Conservation (phyloP, 2,113 vertebrate species). For the Centrocercus urophasianus region DNA sequence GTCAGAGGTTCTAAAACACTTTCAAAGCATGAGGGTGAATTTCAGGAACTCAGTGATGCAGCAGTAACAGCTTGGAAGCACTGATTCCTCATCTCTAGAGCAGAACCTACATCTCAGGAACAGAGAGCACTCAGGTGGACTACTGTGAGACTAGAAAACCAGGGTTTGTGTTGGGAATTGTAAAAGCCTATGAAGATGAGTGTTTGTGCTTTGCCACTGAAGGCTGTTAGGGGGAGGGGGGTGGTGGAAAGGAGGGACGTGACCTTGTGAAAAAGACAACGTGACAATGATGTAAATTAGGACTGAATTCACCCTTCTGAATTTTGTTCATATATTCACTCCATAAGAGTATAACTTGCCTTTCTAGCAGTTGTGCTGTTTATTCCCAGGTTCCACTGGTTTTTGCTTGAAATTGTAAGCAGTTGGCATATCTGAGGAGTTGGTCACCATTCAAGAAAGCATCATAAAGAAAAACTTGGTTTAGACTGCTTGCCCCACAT, state of each 20-base stretch:
- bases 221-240: neutral
- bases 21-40: accelerated
- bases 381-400: neutral
- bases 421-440: accelerated
- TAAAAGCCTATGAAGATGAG: neutral
- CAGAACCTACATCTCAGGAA: neutral
- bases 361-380: neutral
- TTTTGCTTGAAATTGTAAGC: neutral
- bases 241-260: neutral
- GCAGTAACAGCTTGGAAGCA: neutral
- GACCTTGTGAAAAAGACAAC: neutral
- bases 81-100: neutral
- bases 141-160: neutral
- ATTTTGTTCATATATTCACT: neutral
- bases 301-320: accelerated
- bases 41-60: neutral
- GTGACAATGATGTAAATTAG: neutral
- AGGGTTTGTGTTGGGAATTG: neutral
- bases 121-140: neutral
- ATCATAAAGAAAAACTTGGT: neutral
- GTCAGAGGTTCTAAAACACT: neutral
- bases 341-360: neutral
- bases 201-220: neutral
- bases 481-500: neutral
- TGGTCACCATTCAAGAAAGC: neutral